A percentile compares a stretch with the other conserved stretches of the same genome.
Conservation (phyloP, 1,140 invertebrate genomes). For the Cotesia typhae region DNA sequence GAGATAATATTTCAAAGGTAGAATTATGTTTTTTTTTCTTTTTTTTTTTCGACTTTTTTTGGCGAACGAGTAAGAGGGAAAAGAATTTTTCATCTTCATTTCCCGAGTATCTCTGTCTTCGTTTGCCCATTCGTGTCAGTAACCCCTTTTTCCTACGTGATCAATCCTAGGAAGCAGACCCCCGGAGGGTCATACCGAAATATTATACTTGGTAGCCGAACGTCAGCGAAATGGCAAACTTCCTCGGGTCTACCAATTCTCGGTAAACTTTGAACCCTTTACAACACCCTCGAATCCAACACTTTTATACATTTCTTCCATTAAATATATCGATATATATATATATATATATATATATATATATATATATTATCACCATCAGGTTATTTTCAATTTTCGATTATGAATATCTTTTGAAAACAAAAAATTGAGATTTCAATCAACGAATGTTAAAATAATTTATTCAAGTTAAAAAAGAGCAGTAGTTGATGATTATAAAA, state of each 20-base stretch:
- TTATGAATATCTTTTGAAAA: no score
- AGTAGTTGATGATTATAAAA: no score
- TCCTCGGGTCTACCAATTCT: slow-evolving; percentile 26
- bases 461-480: no score
- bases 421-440: no score
- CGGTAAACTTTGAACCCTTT: slow-evolving; percentile 35
- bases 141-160: slow-evolving; percentile 19
- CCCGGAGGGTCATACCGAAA: slow-evolving; percentile 27
- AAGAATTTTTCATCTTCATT: neutral
- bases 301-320: neutral
- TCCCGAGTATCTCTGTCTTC: neutral
- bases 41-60: neutral
- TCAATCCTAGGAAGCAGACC: slow-evolving; percentile 26
- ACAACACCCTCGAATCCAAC: slow-evolving; percentile 17
- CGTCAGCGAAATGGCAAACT: slow-evolving; percentile 37
- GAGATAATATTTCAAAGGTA: neutral
- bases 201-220: slow-evolving; percentile 15
- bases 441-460: no score
- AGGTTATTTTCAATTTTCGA: no score
- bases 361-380: no score
- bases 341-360: no score
- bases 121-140: slow-evolving; percentile 11
- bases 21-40: neutral
- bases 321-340: no score
- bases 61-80: no score